Percentiles rank a stretch among this genome's conserved stretches.
Evolutionary conservation across 2,797 vertebrate species (phyloP).

Genomic region (Epinephelus malabaricus): DNA sequence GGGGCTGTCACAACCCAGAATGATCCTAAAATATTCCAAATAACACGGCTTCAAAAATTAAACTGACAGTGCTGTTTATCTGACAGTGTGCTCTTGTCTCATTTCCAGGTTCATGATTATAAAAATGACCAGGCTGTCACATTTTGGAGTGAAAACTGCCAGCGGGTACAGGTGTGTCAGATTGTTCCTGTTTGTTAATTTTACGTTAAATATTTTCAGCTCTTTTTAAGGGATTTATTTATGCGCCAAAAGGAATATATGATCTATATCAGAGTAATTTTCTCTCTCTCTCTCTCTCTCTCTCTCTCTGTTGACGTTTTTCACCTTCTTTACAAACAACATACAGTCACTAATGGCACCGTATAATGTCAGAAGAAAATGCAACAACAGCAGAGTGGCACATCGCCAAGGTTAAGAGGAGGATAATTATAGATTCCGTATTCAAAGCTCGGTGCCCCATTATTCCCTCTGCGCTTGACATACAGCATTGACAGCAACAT

Average conservation of each 20-base stretch:
- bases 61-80: background rate
- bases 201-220: background rate
- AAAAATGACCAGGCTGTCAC: constrained; percentile 80
- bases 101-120: constrained; percentile 78
- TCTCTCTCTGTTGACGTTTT: background rate
- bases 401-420: constrained; percentile 14
- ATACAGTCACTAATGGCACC: constrained; percentile 14
- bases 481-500: background rate
- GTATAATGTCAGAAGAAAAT: constrained; percentile 23
- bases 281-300: background rate
- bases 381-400: constrained; percentile 1
- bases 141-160: constrained; percentile 85
- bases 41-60: background rate
- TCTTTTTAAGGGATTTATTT: background rate
- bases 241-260: background rate
- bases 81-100: constrained; percentile 10
- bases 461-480: background rate
- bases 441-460: background rate
- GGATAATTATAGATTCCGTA: constrained; percentile 3
- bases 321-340: background rate
- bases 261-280: background rate
- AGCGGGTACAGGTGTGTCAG: constrained; percentile 77
- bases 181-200: background rate
- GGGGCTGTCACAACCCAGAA: background rate
- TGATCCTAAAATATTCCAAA: background rate